phyloP scores from a whole-genome alignment of 2,888 invertebrate genomes.

The Perizoma flavofasciatum region DNA sequence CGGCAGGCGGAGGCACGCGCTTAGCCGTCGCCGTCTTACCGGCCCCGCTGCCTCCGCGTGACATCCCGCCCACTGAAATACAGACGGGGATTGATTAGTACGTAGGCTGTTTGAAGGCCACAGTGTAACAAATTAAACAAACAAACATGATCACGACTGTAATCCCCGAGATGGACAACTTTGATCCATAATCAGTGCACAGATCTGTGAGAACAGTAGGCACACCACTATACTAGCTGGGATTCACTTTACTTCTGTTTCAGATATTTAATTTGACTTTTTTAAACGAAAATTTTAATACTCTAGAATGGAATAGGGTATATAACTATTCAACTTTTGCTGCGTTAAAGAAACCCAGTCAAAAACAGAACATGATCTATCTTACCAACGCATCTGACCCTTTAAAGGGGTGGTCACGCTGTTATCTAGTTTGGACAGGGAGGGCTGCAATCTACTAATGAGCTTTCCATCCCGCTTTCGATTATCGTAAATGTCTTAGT shows the following conservation, averaged over 20 bases:
- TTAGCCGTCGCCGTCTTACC: constrained; percentile 93
- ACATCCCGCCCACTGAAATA: constrained; percentile 93
- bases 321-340: constrained; percentile 36
- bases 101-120: no score
- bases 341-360: constrained; percentile 40
- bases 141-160: no score
- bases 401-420: constrained; percentile 46
- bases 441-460: constrained; percentile 65
- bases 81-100: constrained; percentile 29
- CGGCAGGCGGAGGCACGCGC: constrained; percentile 95
- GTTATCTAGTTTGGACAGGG: constrained; percentile 64
- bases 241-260: no score
- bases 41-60: constrained; percentile 88
- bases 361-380: constrained; percentile 38
- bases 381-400: constrained; percentile 38
- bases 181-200: no score
- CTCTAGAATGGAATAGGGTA: background rate
- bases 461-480: constrained; percentile 51
- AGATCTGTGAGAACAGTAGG: no score
- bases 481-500: constrained; percentile 25
- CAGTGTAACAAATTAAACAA: no score
- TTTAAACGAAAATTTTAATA: no score
- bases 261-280: no score
- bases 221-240: no score
- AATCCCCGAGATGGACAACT: no score